Base-by-base conservation (phyloP, 2,888 invertebrate species). In the Asteroscopus sphinx region DNA sequence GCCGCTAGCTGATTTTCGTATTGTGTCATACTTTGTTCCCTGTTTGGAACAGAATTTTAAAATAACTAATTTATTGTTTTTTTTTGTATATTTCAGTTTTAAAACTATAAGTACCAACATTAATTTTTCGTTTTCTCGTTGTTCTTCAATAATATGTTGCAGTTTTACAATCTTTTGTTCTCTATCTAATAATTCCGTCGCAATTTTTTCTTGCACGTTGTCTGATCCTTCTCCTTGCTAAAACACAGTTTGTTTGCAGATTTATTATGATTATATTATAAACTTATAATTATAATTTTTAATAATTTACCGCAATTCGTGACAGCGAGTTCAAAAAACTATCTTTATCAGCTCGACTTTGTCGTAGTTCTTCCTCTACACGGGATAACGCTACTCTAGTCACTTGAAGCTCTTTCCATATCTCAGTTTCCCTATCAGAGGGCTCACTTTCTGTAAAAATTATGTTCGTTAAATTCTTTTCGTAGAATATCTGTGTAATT, bases 341-440 rank as follows among this genome's bases (percentile, higher is more conserved):
- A 11, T 95, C 93, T 65, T 95, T 95, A 54, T 95, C 95, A 3
- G 85, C 86, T 39, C 91, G 85, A 62, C 94, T 83, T 59, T 89
- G 88, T 0, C 83, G 77, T 3, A 94, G 73, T 49, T 91, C 90
- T 53, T 94, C 90, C 61, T 92, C 93, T 1, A 91, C 87, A 5
- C 83, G 83, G 1, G 83, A 78, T 21, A 95, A 70, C 0, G 88
- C 83, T 4, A 78, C 73, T 37, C 88, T 82, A 0, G 91, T 85
- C 12, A 77, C 82, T 78, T 94, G 91, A 11, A 95, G 81, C 54
- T 95, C 95, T 73, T 91, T 92, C 90, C 92, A 95, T 59, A 95
- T 80, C 41, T 92, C 91, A 0, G 93, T 89, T 79, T 95, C 95
- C 66, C 90, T 89, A 33, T 93, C 90, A 0, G 91, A 77, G 5